Percentiles rank a stretch among this genome's conserved stretches.
Evolutionary conservation across 2,797 vertebrate species (phyloP).

Genomic region (Molossus molossus): DNA sequence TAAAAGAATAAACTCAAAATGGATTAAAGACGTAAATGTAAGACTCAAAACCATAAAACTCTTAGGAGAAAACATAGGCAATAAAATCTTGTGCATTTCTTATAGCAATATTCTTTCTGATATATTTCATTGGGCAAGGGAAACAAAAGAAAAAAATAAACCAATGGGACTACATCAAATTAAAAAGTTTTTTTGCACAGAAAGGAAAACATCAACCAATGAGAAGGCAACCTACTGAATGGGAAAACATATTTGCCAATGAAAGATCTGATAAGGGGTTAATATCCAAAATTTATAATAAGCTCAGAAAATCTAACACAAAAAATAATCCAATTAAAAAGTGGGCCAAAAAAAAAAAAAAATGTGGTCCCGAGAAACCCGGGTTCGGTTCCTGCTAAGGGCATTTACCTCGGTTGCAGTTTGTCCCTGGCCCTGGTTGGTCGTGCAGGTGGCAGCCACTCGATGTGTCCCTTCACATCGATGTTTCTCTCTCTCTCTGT

Average conservation of each 20-base stretch:
- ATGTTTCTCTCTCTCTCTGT: too few species aligned
- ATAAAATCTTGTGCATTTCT: not conserved
- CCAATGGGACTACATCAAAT: not conserved
- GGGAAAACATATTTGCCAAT: not conserved
- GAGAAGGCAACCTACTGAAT: not conserved
- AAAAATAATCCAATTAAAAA: not conserved
- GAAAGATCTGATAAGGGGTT: not conserved
- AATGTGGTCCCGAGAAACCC: too few species aligned
- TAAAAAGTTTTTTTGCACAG: not conserved
- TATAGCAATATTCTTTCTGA: not conserved
- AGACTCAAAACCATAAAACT: not conserved
- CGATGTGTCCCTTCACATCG: too few species aligned
- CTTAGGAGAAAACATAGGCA: not conserved
- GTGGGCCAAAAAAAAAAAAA: not conserved
- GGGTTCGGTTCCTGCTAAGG: too few species aligned
- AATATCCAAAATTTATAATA: not conserved
- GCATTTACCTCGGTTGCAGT: too few species aligned
- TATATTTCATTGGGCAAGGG: not conserved
- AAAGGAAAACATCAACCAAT: not conserved
- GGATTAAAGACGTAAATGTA: too few species aligned
- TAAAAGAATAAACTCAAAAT: too few species aligned
- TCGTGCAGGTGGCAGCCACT: too few species aligned
- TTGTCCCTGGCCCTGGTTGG: too few species aligned
- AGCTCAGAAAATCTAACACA: not conserved
- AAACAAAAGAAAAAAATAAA: not conserved